phyloP scores from a whole-genome alignment of 1,140 invertebrate species.

The Megalopta genalis region DNA sequence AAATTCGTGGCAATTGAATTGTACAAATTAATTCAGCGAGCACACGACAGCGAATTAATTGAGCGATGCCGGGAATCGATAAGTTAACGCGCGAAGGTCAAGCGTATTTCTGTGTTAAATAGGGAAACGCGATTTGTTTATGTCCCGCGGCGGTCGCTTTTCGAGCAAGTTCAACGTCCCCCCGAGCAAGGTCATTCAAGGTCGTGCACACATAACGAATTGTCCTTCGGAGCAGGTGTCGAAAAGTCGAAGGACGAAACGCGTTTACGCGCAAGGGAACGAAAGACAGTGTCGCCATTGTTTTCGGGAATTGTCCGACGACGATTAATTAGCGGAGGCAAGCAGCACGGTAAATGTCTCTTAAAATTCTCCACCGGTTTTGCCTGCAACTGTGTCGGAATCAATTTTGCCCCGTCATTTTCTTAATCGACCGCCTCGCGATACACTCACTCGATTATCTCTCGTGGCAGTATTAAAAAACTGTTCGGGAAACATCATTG shows the following conservation, averaged over 20 bases:
- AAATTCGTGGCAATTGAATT: no score
- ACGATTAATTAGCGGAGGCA: no score
- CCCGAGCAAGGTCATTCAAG: conserved; percentile 13
- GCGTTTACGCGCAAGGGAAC: neutral
- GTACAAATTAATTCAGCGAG: no score
- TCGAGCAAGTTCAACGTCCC: neutral
- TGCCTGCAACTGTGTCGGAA: no score
- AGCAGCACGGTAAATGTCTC: no score
- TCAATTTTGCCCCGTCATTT: no score
- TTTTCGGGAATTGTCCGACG: neutral
- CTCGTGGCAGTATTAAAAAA: no score
- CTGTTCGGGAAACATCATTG: no score
- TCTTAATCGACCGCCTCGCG: no score
- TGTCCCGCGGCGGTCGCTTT: neutral
- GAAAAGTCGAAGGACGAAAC: neutral
- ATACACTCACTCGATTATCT: no score
- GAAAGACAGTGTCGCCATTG: neutral
- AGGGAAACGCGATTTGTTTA: neutral
- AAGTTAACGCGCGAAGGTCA: neutral
- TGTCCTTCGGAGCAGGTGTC: neutral
- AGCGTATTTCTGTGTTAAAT: neutral
- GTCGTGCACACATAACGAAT: conserved; percentile 4
- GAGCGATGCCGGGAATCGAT: neutral
- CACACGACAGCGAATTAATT: neutral
- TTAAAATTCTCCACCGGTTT: no score